Evolutionary conservation across 2,888 invertebrate genomes (phyloP).

Genomic region (Nipponacmea schrenckii): DNA sequence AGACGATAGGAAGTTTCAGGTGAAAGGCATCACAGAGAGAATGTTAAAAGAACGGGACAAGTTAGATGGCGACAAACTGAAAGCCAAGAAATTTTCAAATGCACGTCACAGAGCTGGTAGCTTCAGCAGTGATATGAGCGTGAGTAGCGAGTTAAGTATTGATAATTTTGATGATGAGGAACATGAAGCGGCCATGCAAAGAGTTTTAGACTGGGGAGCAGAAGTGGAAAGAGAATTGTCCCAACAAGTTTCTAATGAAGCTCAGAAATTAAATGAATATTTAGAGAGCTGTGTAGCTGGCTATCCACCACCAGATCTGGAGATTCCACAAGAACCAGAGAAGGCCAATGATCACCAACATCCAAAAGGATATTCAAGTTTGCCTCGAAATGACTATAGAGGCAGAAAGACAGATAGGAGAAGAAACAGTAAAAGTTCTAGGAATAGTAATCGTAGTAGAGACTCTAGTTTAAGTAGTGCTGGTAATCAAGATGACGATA

Average conservation of each 20-base stretch:
- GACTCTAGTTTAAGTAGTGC: slow-evolving; percentile 47
- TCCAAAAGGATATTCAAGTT: slow-evolving; percentile 2
- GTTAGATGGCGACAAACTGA: slow-evolving; percentile 11
- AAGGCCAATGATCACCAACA: neutral
- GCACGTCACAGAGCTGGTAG: slow-evolving; percentile 52
- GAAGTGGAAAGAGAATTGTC: slow-evolving; percentile 56
- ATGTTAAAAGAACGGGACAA: neutral
- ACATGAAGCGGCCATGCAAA: slow-evolving; percentile 35
- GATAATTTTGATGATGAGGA: slow-evolving; percentile 49
- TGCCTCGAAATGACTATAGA: slow-evolving; percentile 14
- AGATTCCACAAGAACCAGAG: slow-evolving; percentile 1
- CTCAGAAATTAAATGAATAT: slow-evolving; percentile 52
- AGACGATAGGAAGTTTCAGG: neutral
- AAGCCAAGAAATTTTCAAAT: slow-evolving; percentile 9
- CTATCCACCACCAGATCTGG: neutral
- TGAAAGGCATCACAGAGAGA: neutral
- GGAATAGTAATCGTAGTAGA: slow-evolving; percentile 33
- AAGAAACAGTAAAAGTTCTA: slow-evolving; percentile 17
- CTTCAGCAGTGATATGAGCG: slow-evolving; percentile 41
- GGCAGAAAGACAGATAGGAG: slow-evolving; percentile 20
- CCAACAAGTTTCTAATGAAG: slow-evolving; percentile 54
- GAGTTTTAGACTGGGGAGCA: slow-evolving; percentile 52
- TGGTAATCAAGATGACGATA: slow-evolving; percentile 32
- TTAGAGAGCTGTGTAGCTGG: slow-evolving; percentile 37
- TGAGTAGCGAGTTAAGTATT: slow-evolving; percentile 52